A percentile compares a stretch with the other conserved stretches of the same genome.
Evolutionary conservation across 2,797 vertebrate species (phyloP).

Genomic region (Chelon labrosus): DNA sequence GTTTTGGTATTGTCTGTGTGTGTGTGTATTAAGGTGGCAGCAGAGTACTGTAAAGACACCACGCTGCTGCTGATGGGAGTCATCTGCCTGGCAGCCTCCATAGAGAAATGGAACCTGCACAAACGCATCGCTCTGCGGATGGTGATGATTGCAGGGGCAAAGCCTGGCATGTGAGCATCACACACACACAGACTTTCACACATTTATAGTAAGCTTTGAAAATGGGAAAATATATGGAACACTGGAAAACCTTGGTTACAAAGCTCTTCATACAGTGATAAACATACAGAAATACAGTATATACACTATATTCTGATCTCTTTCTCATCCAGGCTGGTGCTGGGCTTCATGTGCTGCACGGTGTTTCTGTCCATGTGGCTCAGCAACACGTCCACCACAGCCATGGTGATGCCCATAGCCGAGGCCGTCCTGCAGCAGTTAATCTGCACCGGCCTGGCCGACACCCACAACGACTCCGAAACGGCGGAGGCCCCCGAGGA

Average conservation of each 20-base stretch:
- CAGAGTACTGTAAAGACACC: conserved; percentile 98
- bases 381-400: conserved; percentile 98
- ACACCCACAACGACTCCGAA: conserved; percentile 85
- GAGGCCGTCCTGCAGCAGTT: conserved; percentile 98
- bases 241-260: too few species aligned
- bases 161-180: conserved; percentile 95
- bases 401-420: conserved; percentile 99
- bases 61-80: conserved; percentile 96
- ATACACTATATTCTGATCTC: too few species aligned
- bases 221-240: too few species aligned
- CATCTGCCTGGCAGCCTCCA: conserved; percentile 96
- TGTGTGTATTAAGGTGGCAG: conserved; percentile 88
- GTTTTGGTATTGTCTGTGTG: conserved; percentile 6
- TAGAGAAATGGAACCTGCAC: conserved; percentile 98
- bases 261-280: too few species aligned
- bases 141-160: conserved; percentile 97
- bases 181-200: not conserved
- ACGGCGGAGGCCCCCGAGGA: conserved; percentile 78
- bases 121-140: conserved; percentile 96
- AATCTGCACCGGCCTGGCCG: conserved; percentile 86
- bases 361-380: conserved; percentile 98
- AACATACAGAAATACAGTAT: too few species aligned
- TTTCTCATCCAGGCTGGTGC: conserved; percentile 87
- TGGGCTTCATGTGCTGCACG: conserved; percentile 99
- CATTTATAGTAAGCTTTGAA: not conserved